Percentiles rank a stretch among this genome's conserved stretches.
Conservation (phyloP, 2,113 vertebrate species). For the Mixornis gularis region DNA sequence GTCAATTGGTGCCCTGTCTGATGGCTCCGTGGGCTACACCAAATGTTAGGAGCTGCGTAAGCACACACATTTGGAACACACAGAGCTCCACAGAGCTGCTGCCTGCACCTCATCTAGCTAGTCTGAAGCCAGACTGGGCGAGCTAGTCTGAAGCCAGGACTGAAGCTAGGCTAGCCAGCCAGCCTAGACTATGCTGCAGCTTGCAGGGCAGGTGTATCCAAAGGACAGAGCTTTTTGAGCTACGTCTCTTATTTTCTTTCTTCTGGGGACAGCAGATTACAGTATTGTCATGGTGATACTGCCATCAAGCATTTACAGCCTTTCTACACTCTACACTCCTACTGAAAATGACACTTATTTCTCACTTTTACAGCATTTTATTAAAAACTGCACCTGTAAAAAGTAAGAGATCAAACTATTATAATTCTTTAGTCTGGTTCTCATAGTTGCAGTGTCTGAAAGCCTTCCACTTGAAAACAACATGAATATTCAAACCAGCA, state of each 20-base stretch:
- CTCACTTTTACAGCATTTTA: background rate
- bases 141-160: background rate
- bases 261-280: background rate
- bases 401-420: background rate
- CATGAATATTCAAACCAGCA: background rate
- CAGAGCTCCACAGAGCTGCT: background rate
- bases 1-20: background rate
- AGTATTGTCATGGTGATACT: background rate
- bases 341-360: background rate
- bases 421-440: background rate
- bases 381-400: background rate
- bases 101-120: background rate
- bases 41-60: background rate
- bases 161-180: too few relatives aligned
- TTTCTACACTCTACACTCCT: background rate
- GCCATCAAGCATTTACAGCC: background rate
- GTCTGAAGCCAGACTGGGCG: background rate
- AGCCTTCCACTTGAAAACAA: background rate
- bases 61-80: background rate
- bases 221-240: background rate
- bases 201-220: background rate
- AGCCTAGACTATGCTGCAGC: background rate
- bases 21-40: accelerated
- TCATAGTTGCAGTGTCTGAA: background rate
- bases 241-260: background rate